Evolutionary conservation across 1,140 invertebrate species (phyloP).

Genomic region (Drosophila erecta): DNA sequence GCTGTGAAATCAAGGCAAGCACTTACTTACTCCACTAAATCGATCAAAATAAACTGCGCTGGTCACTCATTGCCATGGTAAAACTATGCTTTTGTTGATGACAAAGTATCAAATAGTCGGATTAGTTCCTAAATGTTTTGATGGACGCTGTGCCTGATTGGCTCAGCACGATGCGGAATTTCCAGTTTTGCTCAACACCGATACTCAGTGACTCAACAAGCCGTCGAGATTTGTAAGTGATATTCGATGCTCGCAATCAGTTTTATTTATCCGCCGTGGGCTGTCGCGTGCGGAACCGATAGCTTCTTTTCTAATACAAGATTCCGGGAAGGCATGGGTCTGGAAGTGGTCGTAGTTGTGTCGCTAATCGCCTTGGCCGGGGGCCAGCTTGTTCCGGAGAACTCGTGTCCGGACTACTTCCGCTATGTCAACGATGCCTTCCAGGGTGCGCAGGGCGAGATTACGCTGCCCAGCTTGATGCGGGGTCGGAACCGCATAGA

Average conservation of each 20-base stretch:
- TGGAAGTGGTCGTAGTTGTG: constrained; percentile 7
- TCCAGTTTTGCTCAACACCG: constrained; percentile 62
- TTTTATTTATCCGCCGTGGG: constrained; percentile 32
- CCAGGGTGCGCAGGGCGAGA: constrained; percentile 37
- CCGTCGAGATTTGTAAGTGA: not conserved
- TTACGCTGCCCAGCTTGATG: constrained; percentile 40
- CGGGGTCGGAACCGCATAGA: constrained; percentile 58
- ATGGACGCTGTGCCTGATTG: constrained; percentile 29
- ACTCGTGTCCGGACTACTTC: constrained; percentile 46
- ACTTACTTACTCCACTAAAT: no score
- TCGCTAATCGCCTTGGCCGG: constrained; percentile 11
- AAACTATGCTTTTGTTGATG: not conserved
- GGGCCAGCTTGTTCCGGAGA: constrained; percentile 49
- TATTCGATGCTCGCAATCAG: not conserved
- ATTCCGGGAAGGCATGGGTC: constrained; percentile 31
- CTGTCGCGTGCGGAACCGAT: constrained; percentile 36
- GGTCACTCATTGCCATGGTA: not conserved
- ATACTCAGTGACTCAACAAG: constrained; percentile 25
- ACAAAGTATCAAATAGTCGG: not conserved
- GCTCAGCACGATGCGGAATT: constrained; percentile 58
- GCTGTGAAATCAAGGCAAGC: no score
- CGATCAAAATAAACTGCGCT: no score
- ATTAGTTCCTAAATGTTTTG: constrained; percentile 1
- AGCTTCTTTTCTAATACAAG: not conserved
- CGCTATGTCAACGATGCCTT: constrained; percentile 43